Evolutionary conservation across 2,113 vertebrate species (phyloP).

Genomic region (Pipra filicauda): DNA sequence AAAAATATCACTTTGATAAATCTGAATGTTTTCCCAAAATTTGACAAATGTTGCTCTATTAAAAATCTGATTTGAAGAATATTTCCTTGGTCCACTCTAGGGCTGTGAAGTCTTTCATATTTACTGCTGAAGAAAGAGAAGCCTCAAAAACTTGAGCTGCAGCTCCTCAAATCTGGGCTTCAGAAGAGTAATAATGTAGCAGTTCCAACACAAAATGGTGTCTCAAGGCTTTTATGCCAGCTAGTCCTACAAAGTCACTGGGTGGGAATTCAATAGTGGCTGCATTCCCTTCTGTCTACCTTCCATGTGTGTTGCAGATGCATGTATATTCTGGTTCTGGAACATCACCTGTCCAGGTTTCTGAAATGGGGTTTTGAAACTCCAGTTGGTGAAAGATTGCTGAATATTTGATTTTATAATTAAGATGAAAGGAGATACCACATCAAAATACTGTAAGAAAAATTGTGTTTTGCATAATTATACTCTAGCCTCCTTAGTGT

Average conservation of each 20-base stretch:
- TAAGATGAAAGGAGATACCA: neutral
- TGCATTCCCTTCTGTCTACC: neutral
- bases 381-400: neutral
- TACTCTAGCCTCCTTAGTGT: neutral
- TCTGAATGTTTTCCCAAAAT: neutral
- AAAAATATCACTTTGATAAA: neutral
- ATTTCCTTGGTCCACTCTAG: neutral
- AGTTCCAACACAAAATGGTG: neutral
- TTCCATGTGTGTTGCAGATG: neutral
- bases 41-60: neutral
- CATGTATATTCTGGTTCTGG: neutral
- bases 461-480: neutral
- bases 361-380: neutral
- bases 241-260: neutral
- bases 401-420: slow-evolving; percentile 24
- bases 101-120: neutral
- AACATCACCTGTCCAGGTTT: neutral
- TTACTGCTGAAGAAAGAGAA: neutral
- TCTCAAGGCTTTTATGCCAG: neutral
- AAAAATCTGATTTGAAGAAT: neutral
- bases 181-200: neutral
- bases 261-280: neutral
- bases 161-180: neutral
- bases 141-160: neutral
- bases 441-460: neutral